Evolutionary conservation across 2,797 vertebrate genomes (phyloP), one percentile per base, ranked within the genome.

Genomic region (Sebastes hopkinsi): DNA sequence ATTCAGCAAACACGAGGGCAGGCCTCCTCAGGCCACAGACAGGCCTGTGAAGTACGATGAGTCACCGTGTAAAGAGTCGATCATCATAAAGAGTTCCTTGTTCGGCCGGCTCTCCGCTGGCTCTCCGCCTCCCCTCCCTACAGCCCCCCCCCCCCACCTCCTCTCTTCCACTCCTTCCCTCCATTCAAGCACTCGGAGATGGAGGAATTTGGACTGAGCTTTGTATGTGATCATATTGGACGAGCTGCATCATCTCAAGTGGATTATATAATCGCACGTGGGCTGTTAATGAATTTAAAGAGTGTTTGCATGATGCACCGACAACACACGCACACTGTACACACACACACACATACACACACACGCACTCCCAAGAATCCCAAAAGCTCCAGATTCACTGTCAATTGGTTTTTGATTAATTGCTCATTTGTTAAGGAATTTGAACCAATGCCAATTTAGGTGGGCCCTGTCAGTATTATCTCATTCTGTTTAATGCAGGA

Each of bases 1-100:
- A 90, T 90, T 89, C 85, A 85, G 82, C 68, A 90, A 89, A 91
- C 89, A 90, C 2, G 77, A 85, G 86, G 69, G 20, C 75, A 55
- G 81, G 82, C 82, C 75, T 83, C 88, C 90, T 81, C 88, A 38
- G 85, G 85, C 81, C 71, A 70, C 69, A 79, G 78, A 73, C 86
- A n/a, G 85, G 77, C 73, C 86, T 79, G 77, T 87, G 85, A 85
- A 87, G 89, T 77, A 55, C 67, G 20, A 81, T 93, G 92, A 92
- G 82, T 93, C 92, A 94, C 78, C 32, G 18, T 34, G 70, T 86
- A 87, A 84, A 83, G 77, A 92, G 87, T 89, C 82, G 34, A 7
- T 83, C 85, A 23, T 82, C 75, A 94, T 88, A 94, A 94, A 94
- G 92, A 76, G 72, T 87, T 89, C 83, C 91, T 93, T 95, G 93